A percentile compares a stretch with the other conserved stretches of the same genome.
Conservation (phyloP, 2,797 vertebrate genomes). For the Anabacerthia variegaticeps region DNA sequence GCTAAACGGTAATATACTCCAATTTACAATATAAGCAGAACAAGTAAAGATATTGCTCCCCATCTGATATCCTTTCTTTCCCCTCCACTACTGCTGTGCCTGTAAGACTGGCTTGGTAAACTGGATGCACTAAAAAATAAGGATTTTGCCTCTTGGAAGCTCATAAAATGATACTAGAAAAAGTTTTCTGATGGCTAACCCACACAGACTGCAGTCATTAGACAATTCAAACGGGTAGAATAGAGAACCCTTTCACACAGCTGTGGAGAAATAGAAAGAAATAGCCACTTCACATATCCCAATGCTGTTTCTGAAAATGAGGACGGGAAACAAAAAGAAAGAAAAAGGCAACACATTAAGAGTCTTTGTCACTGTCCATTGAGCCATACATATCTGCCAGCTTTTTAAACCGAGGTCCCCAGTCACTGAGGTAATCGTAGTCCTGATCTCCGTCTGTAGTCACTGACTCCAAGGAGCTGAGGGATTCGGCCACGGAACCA, state of each 20-base stretch:
- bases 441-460: slow-evolving; percentile 91
- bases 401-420: slow-evolving; percentile 95
- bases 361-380: slow-evolving; percentile 90
- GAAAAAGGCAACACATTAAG: slow-evolving; percentile 79
- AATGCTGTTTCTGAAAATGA: slow-evolving; percentile 61
- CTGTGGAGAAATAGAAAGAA: slow-evolving; percentile 71
- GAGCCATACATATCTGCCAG: slow-evolving; percentile 94
- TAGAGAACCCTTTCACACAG: slow-evolving; percentile 63
- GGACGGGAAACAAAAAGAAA: not conserved
- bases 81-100: slow-evolving; percentile 28
- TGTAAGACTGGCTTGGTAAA: slow-evolving; percentile 63
- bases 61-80: not conserved
- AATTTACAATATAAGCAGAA: slow-evolving; percentile 60
- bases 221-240: slow-evolving; percentile 42
- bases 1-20: slow-evolving; percentile 22
- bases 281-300: slow-evolving; percentile 66
- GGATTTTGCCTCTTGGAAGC: slow-evolving; percentile 77
- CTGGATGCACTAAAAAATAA: slow-evolving; percentile 73
- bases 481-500: slow-evolving; percentile 89
- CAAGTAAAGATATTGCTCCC: slow-evolving; percentile 20
- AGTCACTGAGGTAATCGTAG: slow-evolving; percentile 95
- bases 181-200: slow-evolving; percentile 67
- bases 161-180: slow-evolving; percentile 77
- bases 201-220: slow-evolving; percentile 71
- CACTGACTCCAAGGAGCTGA: slow-evolving; percentile 91